Evolutionary conservation across 2,888 invertebrate genomes (phyloP).

Genomic region (Conistra vaccinii): DNA sequence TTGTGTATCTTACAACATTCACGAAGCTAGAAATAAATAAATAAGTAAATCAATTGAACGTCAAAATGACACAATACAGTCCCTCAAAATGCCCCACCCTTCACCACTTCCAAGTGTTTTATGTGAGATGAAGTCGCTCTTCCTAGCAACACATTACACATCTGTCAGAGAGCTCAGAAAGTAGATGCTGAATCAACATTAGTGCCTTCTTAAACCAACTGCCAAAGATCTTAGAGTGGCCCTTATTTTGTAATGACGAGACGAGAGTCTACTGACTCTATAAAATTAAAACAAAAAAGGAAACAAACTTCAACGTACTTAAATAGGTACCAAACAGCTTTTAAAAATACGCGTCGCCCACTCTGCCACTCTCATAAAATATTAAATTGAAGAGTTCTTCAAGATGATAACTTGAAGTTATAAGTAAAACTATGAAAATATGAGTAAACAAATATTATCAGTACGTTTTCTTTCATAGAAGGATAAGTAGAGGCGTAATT

Average conservation of each 20-base stretch:
- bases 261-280: too few relatives aligned
- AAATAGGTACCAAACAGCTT: not conserved
- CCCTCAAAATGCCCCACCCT: not conserved
- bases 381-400: conserved; percentile 4
- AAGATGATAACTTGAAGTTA: not conserved
- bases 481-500: not conserved
- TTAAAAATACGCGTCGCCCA: not conserved
- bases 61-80: not conserved
- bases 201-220: not conserved
- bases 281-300: not conserved
- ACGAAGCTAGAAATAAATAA: not conserved
- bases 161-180: not conserved
- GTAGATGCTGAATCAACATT: not conserved
- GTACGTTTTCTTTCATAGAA: not conserved
- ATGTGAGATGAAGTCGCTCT: not conserved
- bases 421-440: conserved; percentile 11
- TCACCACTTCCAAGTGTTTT: not conserved
- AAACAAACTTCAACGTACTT: not conserved
- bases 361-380: not conserved
- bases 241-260: not conserved
- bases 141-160: not conserved
- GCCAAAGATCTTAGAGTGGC: not conserved
- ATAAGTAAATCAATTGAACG: not conserved
- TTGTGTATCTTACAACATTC: too few relatives aligned
- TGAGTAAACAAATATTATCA: not conserved